phyloP scores from a whole-genome alignment of 1,140 invertebrate genomes.

The Drosophila rufa region DNA sequence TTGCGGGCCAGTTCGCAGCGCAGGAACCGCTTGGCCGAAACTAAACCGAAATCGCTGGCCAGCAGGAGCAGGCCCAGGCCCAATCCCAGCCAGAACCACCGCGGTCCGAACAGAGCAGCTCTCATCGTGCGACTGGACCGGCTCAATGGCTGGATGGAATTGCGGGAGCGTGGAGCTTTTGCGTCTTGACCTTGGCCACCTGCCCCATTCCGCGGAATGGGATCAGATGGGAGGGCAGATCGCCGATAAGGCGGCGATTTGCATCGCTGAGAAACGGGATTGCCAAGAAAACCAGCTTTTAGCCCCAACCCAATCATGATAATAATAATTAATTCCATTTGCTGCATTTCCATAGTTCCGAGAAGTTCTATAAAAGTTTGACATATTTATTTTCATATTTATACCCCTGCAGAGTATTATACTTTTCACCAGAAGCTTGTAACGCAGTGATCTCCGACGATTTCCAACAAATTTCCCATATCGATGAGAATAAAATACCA shows the following conservation, averaged over 20 bases:
- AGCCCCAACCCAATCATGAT: too few relatives aligned
- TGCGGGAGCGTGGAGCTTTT: neutral
- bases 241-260: neutral
- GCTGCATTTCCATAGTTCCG: too few relatives aligned
- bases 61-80: slow-evolving; percentile 20
- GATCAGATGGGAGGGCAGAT: slow-evolving; percentile 26
- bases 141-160: neutral
- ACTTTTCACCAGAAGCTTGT: too few relatives aligned
- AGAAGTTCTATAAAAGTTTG: too few relatives aligned
- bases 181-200: slow-evolving; percentile 26
- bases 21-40: slow-evolving; percentile 49
- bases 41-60: neutral
- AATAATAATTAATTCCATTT: too few relatives aligned
- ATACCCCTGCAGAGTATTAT: too few relatives aligned
- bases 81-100: slow-evolving; percentile 35
- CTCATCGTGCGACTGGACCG: slow-evolving; percentile 61
- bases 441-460: too few relatives aligned
- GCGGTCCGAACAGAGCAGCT: slow-evolving; percentile 40
- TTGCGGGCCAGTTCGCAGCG: slow-evolving; percentile 68
- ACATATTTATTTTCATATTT: too few relatives aligned
- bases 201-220: neutral
- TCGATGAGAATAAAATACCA: too few relatives aligned
- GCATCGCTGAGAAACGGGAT: too few relatives aligned
- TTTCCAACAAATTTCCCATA: too few relatives aligned
- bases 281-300: too few relatives aligned